Conservation (phyloP, 1,140 invertebrate species). For the Trachelipus rathkii region DNA sequence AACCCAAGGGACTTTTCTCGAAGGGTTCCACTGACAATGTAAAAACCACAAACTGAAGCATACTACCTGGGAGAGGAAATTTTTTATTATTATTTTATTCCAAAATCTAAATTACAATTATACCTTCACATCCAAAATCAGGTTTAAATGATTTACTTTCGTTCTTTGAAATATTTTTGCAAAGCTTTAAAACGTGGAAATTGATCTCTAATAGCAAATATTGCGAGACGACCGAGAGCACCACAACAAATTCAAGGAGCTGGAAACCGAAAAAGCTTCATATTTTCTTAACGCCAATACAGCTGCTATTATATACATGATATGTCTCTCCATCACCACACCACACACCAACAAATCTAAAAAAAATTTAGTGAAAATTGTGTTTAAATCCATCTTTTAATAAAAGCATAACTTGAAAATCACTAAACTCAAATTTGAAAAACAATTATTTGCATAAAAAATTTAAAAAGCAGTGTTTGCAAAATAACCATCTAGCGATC, state of each 20-base stretch:
- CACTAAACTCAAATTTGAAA: too few relatives aligned
- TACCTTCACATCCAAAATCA: slow-evolving; percentile 89
- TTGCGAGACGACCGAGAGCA: slow-evolving; percentile 93
- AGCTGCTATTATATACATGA: slow-evolving; percentile 98
- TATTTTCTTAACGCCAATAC: slow-evolving; percentile 98
- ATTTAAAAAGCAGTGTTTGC: too few relatives aligned
- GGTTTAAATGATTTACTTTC: slow-evolving; percentile 89
- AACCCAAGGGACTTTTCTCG: too few relatives aligned
- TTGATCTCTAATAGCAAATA: slow-evolving; percentile 83
- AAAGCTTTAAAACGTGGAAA: slow-evolving; percentile 88
- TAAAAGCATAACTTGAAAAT: too few relatives aligned
- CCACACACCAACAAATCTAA: slow-evolving; percentile 93
- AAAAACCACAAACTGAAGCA: too few relatives aligned
- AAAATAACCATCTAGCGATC: too few relatives aligned
- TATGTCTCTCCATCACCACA: slow-evolving; percentile 99
- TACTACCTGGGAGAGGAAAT: too few relatives aligned
- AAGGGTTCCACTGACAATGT: too few relatives aligned
- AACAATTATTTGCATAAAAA: too few relatives aligned
- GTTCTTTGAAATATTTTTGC: slow-evolving; percentile 99
- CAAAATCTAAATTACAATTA: too few relatives aligned
- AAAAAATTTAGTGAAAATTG: slow-evolving; percentile 9
- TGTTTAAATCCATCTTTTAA: too few relatives aligned
- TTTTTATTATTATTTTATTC: too few relatives aligned
- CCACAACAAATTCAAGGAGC: slow-evolving; percentile 99
- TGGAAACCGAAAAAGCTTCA: slow-evolving; percentile 95